phyloP scores from a whole-genome alignment of 1,140 invertebrate species.

The Drosophila ercepeae region DNA sequence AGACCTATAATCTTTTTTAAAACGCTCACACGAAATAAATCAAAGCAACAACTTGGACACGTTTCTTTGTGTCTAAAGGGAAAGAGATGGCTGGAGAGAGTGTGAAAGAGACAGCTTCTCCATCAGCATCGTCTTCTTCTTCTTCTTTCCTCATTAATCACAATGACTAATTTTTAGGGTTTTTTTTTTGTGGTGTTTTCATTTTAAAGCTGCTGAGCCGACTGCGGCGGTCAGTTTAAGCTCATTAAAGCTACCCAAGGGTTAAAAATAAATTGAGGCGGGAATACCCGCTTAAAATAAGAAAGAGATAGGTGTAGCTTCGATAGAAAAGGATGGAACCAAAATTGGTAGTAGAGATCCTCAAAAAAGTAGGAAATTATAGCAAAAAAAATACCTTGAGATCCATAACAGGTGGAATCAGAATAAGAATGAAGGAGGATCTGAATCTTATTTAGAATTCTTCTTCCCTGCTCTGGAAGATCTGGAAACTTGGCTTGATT shows the following conservation, averaged over 20 bases:
- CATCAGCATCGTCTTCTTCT: constrained; percentile 1
- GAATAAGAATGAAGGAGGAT: not conserved
- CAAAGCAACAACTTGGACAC: constrained; percentile 43
- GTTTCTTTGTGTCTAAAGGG: constrained; percentile 10
- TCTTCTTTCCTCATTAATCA: constrained; percentile 62
- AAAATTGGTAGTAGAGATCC: not conserved
- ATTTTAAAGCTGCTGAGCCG: constrained; percentile 28
- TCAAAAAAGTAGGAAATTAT: constrained; percentile 1
- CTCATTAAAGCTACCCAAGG: constrained; percentile 58
- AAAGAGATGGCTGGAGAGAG: not conserved
- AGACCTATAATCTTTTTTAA: constrained; percentile 51
- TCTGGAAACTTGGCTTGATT: constrained; percentile 6
- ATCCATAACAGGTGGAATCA: constrained; percentile 54
- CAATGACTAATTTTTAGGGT: constrained; percentile 65
- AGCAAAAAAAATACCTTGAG: not conserved
- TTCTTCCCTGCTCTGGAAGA: not conserved
- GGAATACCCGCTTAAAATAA: not conserved
- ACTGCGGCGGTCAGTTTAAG: constrained; percentile 48
- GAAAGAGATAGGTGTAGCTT: not conserved
- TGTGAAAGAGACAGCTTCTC: constrained; percentile 17
- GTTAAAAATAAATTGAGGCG: constrained; percentile 41
- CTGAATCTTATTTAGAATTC: constrained; percentile 19
- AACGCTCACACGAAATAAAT: constrained; percentile 56
- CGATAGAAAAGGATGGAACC: not conserved
- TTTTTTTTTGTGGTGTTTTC: constrained; percentile 29